Evolutionary conservation across 2,888 invertebrate genomes (phyloP).

Genomic region (Epinotia demarniana): DNA sequence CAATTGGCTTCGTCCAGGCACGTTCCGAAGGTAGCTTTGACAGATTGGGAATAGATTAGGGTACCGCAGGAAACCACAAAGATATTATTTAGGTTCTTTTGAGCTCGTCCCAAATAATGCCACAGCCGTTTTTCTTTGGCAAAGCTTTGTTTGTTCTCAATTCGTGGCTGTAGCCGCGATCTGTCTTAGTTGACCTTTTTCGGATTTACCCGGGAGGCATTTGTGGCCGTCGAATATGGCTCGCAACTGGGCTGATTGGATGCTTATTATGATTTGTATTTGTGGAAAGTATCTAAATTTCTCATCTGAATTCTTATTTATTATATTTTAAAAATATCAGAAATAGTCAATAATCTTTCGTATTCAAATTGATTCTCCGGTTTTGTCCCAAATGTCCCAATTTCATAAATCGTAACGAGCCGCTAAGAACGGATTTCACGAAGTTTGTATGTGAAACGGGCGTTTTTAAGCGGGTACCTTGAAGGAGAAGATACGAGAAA

Average conservation of each 20-base stretch:
- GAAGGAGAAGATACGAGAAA: too few relatives aligned
- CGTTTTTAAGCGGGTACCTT: too few relatives aligned
- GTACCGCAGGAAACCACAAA: constrained; percentile 50
- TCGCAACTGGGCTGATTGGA: constrained; percentile 21
- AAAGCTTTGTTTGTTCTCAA: constrained; percentile 40
- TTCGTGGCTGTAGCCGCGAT: constrained; percentile 15
- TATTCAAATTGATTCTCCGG: too few relatives aligned
- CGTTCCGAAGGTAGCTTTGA: constrained; percentile 45
- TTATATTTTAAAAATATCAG: too few relatives aligned
- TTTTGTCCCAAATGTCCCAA: too few relatives aligned
- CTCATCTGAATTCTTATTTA: too few relatives aligned
- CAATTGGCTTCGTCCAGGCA: constrained; percentile 29
- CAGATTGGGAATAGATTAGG: constrained; percentile 56
- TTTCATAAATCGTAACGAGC: too few relatives aligned
- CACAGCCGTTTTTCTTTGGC: constrained; percentile 47
- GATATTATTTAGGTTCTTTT: constrained; percentile 50
- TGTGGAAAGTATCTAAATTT: neutral
- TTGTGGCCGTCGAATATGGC: constrained; percentile 25
- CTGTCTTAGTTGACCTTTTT: constrained; percentile 42
- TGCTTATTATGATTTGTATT: constrained; percentile 33
- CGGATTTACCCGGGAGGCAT: constrained; percentile 27
- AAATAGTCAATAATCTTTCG: too few relatives aligned
- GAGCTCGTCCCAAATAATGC: constrained; percentile 49
- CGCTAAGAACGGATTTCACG: too few relatives aligned
- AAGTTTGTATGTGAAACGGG: too few relatives aligned